Evolutionary conservation across 2,888 invertebrate genomes (phyloP).

Genomic region (Helleia helle): DNA sequence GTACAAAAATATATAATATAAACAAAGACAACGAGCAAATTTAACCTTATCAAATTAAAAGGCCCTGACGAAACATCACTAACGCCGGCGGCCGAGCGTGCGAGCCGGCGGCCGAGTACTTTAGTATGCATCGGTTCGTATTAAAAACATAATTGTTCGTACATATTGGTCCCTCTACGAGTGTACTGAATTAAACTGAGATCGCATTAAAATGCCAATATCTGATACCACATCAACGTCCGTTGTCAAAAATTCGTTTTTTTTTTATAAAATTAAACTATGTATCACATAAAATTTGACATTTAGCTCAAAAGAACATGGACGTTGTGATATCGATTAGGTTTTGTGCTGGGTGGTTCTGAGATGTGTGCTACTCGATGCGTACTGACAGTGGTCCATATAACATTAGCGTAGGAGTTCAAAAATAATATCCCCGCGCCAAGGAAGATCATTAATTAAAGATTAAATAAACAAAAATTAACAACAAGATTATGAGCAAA

Average conservation of each 20-base stretch:
- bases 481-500: constrained; percentile 70
- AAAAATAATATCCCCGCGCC: constrained; percentile 42
- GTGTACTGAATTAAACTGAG: constrained; percentile 23
- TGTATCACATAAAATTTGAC: constrained; percentile 17
- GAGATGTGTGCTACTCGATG: neutral
- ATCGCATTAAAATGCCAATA: constrained; percentile 20
- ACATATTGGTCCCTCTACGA: constrained; percentile 33
- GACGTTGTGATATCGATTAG: constrained; percentile 8
- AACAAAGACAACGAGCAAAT: constrained; percentile 67
- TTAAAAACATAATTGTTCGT: constrained; percentile 19
- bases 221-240: constrained; percentile 14
- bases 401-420: constrained; percentile 13
- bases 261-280: constrained; percentile 16
- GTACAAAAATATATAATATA: constrained; percentile 56
- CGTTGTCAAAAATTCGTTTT: constrained; percentile 12
- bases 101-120: no score
- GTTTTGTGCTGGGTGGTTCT: constrained; percentile 6
- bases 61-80: constrained; percentile 61
- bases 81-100: no score
- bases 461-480: constrained; percentile 38
- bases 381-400: constrained; percentile 32
- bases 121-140: constrained; percentile 34
- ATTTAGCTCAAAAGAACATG: constrained; percentile 13
- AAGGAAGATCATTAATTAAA: constrained; percentile 43
- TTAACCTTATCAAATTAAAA: constrained; percentile 62